Conservation (phyloP, 2,888 invertebrate species). For the Margaritifera margaritifera region DNA sequence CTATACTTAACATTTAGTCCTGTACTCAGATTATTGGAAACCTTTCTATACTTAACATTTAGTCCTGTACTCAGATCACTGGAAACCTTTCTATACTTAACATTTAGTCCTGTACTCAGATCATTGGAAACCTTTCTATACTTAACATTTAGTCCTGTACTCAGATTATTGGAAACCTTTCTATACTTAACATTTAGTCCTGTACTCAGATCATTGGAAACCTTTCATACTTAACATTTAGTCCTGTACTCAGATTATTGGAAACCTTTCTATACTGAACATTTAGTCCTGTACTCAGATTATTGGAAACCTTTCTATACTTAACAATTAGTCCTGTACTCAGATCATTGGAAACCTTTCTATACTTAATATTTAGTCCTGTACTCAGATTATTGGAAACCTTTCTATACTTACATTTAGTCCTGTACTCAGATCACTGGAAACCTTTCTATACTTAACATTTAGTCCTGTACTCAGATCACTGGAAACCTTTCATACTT, state of each 20-base stretch:
- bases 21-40: conserved; percentile 38
- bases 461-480: conserved; percentile 54
- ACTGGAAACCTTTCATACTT: conserved; percentile 7
- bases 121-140: not conserved
- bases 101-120: conserved; percentile 60
- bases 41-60: conserved; percentile 46
- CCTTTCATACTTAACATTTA: conserved; percentile 46
- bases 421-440: conserved; percentile 48
- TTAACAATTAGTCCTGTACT: conserved; percentile 64
- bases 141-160: conserved; percentile 63
- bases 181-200: conserved; percentile 56
- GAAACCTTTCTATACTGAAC: conserved; percentile 38
- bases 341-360: not conserved
- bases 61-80: conserved; percentile 50
- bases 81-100: conserved; percentile 26
- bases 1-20: conserved; percentile 56
- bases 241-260: conserved; percentile 50
- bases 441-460: conserved; percentile 41
- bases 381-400: conserved; percentile 35
- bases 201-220: conserved; percentile 38
- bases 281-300: conserved; percentile 56
- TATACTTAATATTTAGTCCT: conserved; percentile 57
- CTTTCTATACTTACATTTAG: conserved; percentile 47
- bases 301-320: not conserved
- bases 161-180: conserved; percentile 7